Conservation (phyloP, 2,113 vertebrate genomes). For the Burhinus bistriatus region DNA sequence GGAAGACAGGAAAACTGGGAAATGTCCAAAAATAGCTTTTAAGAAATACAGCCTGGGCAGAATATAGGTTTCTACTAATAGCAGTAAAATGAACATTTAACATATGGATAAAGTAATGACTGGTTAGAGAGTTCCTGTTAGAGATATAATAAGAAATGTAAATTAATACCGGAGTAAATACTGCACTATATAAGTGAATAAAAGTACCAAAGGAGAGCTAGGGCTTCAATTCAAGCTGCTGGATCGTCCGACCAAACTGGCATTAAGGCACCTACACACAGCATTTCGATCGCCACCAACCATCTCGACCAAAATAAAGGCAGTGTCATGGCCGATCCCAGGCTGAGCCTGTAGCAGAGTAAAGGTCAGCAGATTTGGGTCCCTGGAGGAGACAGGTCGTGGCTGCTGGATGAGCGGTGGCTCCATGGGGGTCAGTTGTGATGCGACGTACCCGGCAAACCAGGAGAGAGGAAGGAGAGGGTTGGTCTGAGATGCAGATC, state of each 20-base stretch:
- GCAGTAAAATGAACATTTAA: constrained; percentile 16
- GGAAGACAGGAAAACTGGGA: neutral
- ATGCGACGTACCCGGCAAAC: neutral
- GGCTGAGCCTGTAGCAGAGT: fast-evolving
- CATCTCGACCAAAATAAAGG: neutral
- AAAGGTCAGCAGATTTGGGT: neutral
- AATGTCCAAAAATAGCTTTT: neutral
- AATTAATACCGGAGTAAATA: neutral
- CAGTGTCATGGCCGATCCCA: neutral
- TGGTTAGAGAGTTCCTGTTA: neutral
- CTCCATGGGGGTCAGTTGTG: fast-evolving
- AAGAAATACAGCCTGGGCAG: neutral
- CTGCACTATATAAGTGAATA: neutral
- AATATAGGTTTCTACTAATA: neutral
- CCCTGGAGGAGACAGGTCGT: neutral
- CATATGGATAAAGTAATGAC: neutral
- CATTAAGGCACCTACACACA: neutral
- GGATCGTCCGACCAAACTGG: neutral
- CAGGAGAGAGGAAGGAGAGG: neutral
- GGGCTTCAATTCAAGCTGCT: neutral
- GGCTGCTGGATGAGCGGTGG: neutral
- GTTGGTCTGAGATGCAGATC: fast-evolving
- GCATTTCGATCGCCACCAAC: neutral
- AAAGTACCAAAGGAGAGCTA: neutral
- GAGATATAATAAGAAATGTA: neutral